Percentiles rank a stretch among this genome's conserved stretches.
Evolutionary conservation across 2,888 invertebrate species (phyloP).

Genomic region (Nephrotoma appendiculata): DNA sequence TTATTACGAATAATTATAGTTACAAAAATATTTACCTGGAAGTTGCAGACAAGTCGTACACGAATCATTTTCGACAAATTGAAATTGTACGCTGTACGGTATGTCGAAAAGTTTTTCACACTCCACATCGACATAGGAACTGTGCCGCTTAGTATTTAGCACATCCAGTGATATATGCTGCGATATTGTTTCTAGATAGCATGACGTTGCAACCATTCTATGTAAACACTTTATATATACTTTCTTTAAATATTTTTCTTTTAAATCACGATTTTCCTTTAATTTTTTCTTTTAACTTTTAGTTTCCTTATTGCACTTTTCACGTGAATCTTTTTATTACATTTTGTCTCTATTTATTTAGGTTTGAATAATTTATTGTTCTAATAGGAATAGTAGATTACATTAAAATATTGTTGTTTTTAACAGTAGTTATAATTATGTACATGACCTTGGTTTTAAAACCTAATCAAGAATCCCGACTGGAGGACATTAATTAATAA

Average conservation of each 20-base stretch:
- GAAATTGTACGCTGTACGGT: conserved; percentile 15
- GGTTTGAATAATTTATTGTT: not conserved
- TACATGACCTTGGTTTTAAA: no score
- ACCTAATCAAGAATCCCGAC: no score
- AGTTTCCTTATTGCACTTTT: not conserved
- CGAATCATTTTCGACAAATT: conserved; percentile 1
- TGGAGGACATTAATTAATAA: no score
- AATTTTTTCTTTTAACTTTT: not conserved
- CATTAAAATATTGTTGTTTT: no score
- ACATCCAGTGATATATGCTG: conserved; percentile 19
- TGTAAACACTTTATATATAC: not conserved
- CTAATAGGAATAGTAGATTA: not conserved
- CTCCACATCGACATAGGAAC: conserved; percentile 33
- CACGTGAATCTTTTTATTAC: not conserved
- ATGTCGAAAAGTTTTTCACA: conserved; percentile 33
- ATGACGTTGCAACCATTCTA: conserved; percentile 1
- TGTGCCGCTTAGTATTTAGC: conserved; percentile 29
- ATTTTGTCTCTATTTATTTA: not conserved
- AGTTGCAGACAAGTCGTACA: conserved; percentile 8
- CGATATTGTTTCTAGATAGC: not conserved
- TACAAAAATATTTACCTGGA: not conserved
- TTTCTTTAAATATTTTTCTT: conserved; percentile 7
- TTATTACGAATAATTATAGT: not conserved
- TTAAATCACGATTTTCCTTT: conserved; percentile 7
- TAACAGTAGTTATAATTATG: no score